phyloP scores from a whole-genome alignment of 1,140 invertebrate genomes.

The Homarus americanus region DNA sequence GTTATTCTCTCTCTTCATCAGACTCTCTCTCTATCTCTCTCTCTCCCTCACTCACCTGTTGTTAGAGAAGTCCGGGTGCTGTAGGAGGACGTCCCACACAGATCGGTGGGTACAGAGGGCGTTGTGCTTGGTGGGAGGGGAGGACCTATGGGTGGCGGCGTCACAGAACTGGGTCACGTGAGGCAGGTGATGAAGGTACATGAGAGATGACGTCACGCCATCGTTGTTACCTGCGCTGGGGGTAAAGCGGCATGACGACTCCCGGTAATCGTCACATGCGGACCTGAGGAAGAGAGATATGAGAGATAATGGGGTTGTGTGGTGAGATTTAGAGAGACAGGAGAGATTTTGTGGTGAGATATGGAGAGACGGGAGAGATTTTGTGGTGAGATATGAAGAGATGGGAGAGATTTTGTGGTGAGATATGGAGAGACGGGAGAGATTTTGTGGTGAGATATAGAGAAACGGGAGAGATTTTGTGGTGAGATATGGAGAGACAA shows the following conservation, averaged over 20 bases:
- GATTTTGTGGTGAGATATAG: too few species aligned
- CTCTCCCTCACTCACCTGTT: conserved; percentile 28
- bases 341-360: too few species aligned
- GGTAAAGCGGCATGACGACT: conserved; percentile 61
- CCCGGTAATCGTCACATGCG: conserved; percentile 55
- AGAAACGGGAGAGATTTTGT: too few species aligned
- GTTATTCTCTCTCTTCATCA: too few species aligned
- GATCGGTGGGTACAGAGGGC: conserved; percentile 75
- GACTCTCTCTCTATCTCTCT: too few species aligned
- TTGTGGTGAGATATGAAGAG: too few species aligned
- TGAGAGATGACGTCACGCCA: conserved; percentile 79
- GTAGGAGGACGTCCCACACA: conserved; percentile 75
- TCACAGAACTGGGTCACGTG: conserved; percentile 76
- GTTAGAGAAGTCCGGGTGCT: conserved; percentile 75
- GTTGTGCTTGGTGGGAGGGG: conserved; percentile 79
- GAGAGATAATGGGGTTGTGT: too few species aligned
- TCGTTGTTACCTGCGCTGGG: conserved; percentile 70
- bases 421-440: too few species aligned
- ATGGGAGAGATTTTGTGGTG: too few species aligned
- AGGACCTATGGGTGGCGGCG: conserved; percentile 75
- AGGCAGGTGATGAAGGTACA: conserved; percentile 79
- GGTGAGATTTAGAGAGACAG: too few species aligned
- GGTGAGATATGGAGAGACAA: too few species aligned
- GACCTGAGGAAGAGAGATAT: neutral
- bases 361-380: too few species aligned